These are phyloP conservation scores for Gymnothorax reevesii DNA, from an alignment of 2,797 vertebrate species.

Conservation along the genomic window DNA sequence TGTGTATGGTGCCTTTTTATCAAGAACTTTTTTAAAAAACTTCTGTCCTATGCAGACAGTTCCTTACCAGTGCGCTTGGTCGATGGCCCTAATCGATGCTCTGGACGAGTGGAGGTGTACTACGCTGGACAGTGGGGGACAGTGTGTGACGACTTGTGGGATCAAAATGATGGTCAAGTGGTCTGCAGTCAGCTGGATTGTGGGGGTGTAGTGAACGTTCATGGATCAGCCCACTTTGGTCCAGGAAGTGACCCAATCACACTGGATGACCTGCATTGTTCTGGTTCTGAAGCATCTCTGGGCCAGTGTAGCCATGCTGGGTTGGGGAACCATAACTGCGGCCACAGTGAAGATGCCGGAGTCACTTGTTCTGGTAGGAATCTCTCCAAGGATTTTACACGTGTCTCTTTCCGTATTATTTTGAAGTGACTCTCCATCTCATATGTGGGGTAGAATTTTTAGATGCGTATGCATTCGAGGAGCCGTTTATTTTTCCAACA, in stretches of 20 bases:
- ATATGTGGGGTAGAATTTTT: no score
- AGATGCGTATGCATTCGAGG: no score
- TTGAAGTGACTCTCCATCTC: no score
- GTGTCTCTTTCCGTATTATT: no score
- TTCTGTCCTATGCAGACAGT: background rate
- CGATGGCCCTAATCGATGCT: slow-evolving; percentile 59
- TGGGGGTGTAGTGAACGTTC: slow-evolving; percentile 26
- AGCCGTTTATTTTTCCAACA: no score
- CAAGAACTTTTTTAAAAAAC: no score
- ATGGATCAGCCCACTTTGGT: background rate
- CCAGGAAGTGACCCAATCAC: background rate
- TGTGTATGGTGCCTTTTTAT: no score
- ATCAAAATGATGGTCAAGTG: slow-evolving; percentile 37
- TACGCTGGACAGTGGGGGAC: slow-evolving; percentile 50
- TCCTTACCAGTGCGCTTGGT: slow-evolving; percentile 32
- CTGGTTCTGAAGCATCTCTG: background rate
- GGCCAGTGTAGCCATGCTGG: background rate
- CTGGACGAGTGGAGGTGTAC: slow-evolving; percentile 56
- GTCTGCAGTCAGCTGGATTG: slow-evolving; percentile 63
- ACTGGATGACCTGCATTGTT: background rate
- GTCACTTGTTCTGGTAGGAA: no score
- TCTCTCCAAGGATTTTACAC: no score
- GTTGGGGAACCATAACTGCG: background rate
- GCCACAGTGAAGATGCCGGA: background rate
- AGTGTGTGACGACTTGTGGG: slow-evolving; percentile 55